Percentiles rank a stretch among this genome's conserved stretches.
These are phyloP conservation scores for Labeo rohita DNA, from an alignment of 2,113 vertebrate species.

Conservation along the genomic window DNA sequence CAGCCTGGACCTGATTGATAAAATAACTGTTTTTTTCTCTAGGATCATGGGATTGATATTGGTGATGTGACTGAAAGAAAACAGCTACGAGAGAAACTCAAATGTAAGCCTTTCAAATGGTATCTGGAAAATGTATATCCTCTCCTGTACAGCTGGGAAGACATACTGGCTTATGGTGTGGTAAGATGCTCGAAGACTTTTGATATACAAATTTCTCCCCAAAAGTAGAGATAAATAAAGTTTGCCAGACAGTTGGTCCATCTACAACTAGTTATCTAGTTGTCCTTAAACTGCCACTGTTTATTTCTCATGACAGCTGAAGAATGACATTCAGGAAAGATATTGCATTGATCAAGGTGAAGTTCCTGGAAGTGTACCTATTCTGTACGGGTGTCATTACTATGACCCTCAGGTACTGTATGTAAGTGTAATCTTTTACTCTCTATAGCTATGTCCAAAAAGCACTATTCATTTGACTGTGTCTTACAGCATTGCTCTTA, in stretches of 20 bases:
- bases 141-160: constrained; percentile 68
- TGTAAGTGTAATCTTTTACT: background rate
- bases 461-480: background rate
- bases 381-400: constrained; percentile 65
- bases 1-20: background rate
- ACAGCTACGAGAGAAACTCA: constrained; percentile 83
- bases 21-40: constrained; percentile 2
- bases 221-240: background rate
- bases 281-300: background rate
- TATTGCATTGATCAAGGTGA: constrained; percentile 72
- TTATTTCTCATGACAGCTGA: constrained; percentile 56
- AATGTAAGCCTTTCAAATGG: constrained; percentile 95
- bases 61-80: constrained; percentile 91
- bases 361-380: constrained; percentile 63
- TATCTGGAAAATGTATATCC: constrained; percentile 93
- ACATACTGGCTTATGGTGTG: constrained; percentile 64
- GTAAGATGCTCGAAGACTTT: constrained; percentile 43
- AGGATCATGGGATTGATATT: constrained; percentile 93
- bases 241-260: no score
- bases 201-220: background rate
- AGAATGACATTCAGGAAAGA: constrained; percentile 51
- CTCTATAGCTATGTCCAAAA: background rate
- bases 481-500: constrained; percentile 65
- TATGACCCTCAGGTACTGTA: constrained; percentile 28
- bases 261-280: background rate